Percentiles rank a stretch among this genome's conserved stretches.
phyloP scores from a whole-genome alignment of 92 coral and sea anemone species.

The Siderastrea siderea region DNA sequence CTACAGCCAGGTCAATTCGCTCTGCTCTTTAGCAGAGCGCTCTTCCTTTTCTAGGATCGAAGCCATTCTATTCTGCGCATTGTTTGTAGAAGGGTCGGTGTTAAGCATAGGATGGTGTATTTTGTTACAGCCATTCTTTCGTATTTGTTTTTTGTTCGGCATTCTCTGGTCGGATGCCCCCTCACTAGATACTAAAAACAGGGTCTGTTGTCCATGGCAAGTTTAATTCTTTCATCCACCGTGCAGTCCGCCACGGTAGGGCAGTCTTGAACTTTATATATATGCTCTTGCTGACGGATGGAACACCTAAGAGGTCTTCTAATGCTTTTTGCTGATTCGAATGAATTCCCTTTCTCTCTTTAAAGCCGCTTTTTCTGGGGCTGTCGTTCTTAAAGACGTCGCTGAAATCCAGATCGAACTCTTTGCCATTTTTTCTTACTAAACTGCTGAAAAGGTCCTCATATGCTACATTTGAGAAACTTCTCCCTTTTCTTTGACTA shows the following conservation, averaged over 20 bases:
- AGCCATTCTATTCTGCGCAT: slow-evolving; percentile 21
- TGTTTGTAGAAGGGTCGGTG: slow-evolving; percentile 33
- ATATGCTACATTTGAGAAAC: slow-evolving; percentile 39
- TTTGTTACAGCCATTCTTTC: slow-evolving; percentile 50
- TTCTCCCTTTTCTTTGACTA: slow-evolving; percentile 45
- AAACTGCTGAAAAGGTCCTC: slow-evolving; percentile 18
- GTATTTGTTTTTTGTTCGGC: slow-evolving; percentile 59
- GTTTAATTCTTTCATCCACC: slow-evolving; percentile 32
- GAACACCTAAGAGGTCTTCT: slow-evolving; percentile 28
- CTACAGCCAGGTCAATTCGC: slow-evolving; percentile 55
- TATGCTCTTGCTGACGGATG: slow-evolving; percentile 49
- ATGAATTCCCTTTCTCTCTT: slow-evolving; percentile 22
- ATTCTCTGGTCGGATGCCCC: slow-evolving; percentile 55
- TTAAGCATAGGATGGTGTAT: slow-evolving; percentile 62
- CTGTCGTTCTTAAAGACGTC: slow-evolving; percentile 35
- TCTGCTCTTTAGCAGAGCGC: slow-evolving; percentile 58
- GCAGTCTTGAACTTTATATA: slow-evolving; percentile 39
- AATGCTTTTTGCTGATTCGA: neutral
- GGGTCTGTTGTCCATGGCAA: neutral
- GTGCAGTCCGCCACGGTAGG: slow-evolving; percentile 40
- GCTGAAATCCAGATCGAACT: slow-evolving; percentile 60
- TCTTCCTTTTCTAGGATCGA: slow-evolving; percentile 45
- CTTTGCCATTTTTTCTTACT: slow-evolving; percentile 47
- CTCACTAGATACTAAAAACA: slow-evolving; percentile 24
- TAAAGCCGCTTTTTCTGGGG: neutral